Conservation (phyloP, 2,113 vertebrate genomes). For the Alethe diademata region DNA sequence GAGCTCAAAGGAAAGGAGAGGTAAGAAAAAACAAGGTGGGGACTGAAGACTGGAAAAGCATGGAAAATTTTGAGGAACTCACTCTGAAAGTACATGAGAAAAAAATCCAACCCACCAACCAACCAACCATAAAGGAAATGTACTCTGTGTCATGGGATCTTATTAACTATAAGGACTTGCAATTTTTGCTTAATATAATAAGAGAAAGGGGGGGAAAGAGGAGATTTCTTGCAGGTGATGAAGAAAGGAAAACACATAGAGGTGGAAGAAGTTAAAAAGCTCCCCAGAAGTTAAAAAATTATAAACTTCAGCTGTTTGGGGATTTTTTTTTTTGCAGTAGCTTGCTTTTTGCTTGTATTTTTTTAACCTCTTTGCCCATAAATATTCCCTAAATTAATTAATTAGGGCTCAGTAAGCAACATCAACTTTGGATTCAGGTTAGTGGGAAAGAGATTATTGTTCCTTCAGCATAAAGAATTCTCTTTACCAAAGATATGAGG, state of each 20-base stretch:
- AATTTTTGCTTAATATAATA: neutral
- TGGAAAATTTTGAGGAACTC: neutral
- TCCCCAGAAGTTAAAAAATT: neutral
- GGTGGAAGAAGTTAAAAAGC: neutral
- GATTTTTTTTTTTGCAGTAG: neutral
- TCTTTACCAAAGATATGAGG: neutral
- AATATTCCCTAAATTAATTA: neutral
- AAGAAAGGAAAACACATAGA: neutral
- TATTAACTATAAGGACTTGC: neutral
- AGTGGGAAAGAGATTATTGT: neutral
- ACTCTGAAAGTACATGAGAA: neutral
- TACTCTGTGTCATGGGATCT: accelerated
- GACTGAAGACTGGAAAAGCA: neutral
- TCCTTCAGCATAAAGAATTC: neutral
- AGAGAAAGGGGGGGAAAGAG: neutral
- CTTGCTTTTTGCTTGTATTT: neutral
- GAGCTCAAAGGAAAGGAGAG: neutral
- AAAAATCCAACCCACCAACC: neutral
- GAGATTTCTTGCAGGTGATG: neutral
- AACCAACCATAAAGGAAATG: neutral
- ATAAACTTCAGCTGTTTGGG: neutral
- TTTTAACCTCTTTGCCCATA: neutral
- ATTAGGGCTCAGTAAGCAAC: neutral
- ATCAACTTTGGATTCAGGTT: neutral
- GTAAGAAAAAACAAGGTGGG: neutral